Percentiles rank a stretch among this genome's conserved stretches.
Evolutionary conservation across 2,888 invertebrate species (phyloP).

Genomic region (Prosopocoilus inquinatus): DNA sequence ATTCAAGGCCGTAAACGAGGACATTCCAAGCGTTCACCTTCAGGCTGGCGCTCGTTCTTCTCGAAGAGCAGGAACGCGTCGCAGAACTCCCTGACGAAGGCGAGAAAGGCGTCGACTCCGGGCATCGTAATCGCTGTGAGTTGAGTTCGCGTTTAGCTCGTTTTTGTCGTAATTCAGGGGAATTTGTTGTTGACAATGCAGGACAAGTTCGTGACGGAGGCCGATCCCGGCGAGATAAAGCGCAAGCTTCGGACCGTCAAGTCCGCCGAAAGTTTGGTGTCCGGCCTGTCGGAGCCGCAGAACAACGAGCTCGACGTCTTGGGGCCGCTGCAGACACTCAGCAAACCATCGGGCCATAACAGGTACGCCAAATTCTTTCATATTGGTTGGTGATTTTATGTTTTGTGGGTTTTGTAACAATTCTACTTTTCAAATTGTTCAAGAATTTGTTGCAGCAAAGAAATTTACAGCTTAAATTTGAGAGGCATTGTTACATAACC

Average conservation of each 20-base stretch:
- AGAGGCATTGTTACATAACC: too few relatives aligned
- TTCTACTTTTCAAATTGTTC: too few relatives aligned
- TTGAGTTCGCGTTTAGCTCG: slow-evolving; percentile 1
- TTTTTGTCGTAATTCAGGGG: neutral
- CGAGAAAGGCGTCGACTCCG: slow-evolving; percentile 56
- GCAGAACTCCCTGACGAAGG: slow-evolving; percentile 45
- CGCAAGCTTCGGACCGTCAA: slow-evolving; percentile 64
- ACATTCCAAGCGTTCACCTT: slow-evolving; percentile 65
- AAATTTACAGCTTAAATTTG: too few relatives aligned
- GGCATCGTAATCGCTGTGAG: slow-evolving; percentile 44
- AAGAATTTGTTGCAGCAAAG: too few relatives aligned
- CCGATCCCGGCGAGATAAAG: slow-evolving; percentile 48
- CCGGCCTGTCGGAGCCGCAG: slow-evolving; percentile 48
- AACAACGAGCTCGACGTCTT: slow-evolving; percentile 45
- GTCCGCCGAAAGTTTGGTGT: slow-evolving; percentile 66
- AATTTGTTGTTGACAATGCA: slow-evolving; percentile 35
- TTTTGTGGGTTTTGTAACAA: neutral
- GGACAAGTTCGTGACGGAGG: slow-evolving; percentile 49
- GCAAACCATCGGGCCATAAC: slow-evolving; percentile 56
- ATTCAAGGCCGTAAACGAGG: slow-evolving; percentile 59
- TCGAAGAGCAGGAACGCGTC: slow-evolving; percentile 53
- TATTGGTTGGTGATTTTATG: neutral
- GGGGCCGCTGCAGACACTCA: slow-evolving; percentile 49
- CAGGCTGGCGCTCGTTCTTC: slow-evolving; percentile 81
- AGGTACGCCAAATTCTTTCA: slow-evolving; percentile 34